Evolutionary conservation across 2,888 invertebrate species (phyloP).

Genomic region (Erebia epiphron): DNA sequence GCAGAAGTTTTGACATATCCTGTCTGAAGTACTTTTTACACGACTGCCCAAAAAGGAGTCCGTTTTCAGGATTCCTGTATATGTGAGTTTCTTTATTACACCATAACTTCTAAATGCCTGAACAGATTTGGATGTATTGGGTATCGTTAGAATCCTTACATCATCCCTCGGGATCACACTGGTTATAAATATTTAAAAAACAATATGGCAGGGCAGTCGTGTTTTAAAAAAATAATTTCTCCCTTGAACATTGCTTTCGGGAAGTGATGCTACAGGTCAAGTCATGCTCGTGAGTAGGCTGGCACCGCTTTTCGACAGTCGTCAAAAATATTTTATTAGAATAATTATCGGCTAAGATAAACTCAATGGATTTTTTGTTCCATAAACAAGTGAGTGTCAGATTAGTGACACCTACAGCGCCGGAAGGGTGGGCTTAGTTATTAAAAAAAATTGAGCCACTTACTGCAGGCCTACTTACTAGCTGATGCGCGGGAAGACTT

Average conservation of each 20-base stretch:
- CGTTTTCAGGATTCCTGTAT: too few relatives aligned
- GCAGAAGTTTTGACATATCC: too few relatives aligned
- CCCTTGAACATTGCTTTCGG: background rate
- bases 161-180: too few relatives aligned
- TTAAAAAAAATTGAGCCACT: slow-evolving; percentile 7
- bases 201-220: too few relatives aligned
- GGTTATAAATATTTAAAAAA: too few relatives aligned
- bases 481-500: background rate
- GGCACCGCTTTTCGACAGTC: background rate
- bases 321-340: slow-evolving; percentile 9
- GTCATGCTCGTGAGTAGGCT: too few relatives aligned
- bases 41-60: too few relatives aligned
- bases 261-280: background rate
- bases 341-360: slow-evolving; percentile 18
- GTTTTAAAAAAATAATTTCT: background rate
- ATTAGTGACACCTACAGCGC: slow-evolving; percentile 33
- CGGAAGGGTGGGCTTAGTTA: slow-evolving; percentile 31
- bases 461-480: background rate
- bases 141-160: too few relatives aligned
- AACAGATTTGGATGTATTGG: too few relatives aligned
- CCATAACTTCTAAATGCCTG: too few relatives aligned
- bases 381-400: slow-evolving; percentile 28
- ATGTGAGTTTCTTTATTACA: too few relatives aligned
- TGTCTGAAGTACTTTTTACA: too few relatives aligned
- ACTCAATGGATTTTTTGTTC: slow-evolving; percentile 29